phyloP scores from a whole-genome alignment of 2,797 vertebrate species.

The Galagoides demidoff region DNA sequence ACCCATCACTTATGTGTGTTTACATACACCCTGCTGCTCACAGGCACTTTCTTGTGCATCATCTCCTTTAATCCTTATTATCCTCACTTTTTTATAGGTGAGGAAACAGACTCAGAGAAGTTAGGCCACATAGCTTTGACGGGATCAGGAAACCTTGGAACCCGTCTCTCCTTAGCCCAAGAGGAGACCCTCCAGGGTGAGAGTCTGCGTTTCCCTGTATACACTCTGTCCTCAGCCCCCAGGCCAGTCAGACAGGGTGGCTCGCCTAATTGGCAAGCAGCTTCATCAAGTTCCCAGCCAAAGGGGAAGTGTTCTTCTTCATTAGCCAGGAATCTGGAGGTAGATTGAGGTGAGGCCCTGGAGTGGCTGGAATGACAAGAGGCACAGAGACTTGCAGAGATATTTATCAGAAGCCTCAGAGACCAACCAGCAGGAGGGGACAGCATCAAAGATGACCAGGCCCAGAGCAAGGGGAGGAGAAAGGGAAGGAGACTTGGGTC shows the following conservation, averaged over 20 bases:
- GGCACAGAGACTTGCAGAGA: neutral
- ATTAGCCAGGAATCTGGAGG: neutral
- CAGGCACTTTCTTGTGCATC: neutral
- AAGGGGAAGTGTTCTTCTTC: neutral
- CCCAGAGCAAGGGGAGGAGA: neutral
- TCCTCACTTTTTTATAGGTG: neutral
- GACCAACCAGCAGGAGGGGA: neutral
- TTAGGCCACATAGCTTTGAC: neutral
- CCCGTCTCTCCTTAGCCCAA: neutral
- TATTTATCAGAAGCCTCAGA: neutral
- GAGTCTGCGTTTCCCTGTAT: neutral
- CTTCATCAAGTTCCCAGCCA: neutral
- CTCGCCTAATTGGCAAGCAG: neutral
- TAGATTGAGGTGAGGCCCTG: neutral
- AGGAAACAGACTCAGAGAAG: neutral
- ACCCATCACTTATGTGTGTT: constrained; percentile 12
- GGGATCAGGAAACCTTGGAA: neutral
- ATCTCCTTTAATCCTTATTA: neutral
- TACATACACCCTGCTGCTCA: neutral
- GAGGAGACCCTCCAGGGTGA: neutral
- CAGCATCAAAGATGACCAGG: neutral
- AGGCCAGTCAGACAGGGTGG: neutral
- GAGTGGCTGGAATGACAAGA: neutral
- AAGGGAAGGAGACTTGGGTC: neutral
- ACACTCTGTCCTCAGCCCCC: neutral